phyloP scores from a whole-genome alignment of 2,113 vertebrate genomes.

The Oncorhynchus gorbuscha region DNA sequence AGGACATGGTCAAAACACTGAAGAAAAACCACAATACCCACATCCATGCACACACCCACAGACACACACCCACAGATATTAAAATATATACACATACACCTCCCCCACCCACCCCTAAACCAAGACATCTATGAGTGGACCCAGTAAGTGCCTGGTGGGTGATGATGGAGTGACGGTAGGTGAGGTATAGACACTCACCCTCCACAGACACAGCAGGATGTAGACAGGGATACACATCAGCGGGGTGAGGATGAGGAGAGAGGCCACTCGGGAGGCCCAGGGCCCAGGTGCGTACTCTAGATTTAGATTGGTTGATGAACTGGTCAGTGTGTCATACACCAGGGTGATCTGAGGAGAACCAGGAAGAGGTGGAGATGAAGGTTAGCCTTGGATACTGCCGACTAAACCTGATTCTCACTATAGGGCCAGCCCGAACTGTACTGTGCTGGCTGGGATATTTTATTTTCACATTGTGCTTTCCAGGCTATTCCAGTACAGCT shows the following conservation, averaged over 20 bases:
- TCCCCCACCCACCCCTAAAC: not conserved
- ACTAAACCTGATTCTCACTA: too few species aligned
- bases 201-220: conserved; percentile 45
- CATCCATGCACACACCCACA: not conserved
- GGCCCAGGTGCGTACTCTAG: not conserved
- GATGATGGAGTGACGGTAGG: too few species aligned
- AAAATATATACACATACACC: not conserved
- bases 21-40: too few species aligned
- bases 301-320: not conserved
- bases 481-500: too few species aligned
- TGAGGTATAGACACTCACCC: conserved; percentile 45
- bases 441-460: not conserved
- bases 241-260: conserved; percentile 54
- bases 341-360: conserved; percentile 48
- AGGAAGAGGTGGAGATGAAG: not conserved
- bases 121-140: not conserved
- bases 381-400: too few species aligned
- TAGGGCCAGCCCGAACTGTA: too few species aligned
- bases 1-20: not conserved
- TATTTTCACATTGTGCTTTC: not conserved
- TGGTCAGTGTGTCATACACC: not conserved
- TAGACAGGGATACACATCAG: conserved; percentile 69
- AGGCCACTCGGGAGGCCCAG: not conserved
- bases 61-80: not conserved
- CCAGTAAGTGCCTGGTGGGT: not conserved